A percentile compares a stretch with the other conserved stretches of the same genome.
These are phyloP conservation scores for Epistrophe eligans DNA, from an alignment of 2,888 invertebrate species.

Conservation along the genomic window DNA sequence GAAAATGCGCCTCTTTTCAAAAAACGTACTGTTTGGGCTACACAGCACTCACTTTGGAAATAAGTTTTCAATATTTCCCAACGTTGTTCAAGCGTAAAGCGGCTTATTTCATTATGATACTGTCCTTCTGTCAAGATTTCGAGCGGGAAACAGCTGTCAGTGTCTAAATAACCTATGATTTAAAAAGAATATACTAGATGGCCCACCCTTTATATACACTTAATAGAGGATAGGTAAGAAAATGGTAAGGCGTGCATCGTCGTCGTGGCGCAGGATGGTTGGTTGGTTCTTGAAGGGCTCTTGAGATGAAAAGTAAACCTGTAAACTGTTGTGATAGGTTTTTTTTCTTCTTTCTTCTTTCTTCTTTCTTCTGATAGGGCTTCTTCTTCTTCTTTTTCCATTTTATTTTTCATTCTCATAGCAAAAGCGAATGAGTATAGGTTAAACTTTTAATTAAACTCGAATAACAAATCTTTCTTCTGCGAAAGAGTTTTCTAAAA, in stretches of 20 bases:
- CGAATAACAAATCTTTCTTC: constrained; percentile 74
- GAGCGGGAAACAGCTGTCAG: too few relatives aligned
- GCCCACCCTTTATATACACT: neutral
- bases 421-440: constrained; percentile 59
- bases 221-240: constrained; percentile 22
- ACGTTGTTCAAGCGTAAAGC: too few relatives aligned
- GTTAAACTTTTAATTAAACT: constrained; percentile 76
- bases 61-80: too few relatives aligned
- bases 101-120: too few relatives aligned
- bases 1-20: too few relatives aligned
- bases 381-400: neutral
- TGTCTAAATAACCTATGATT: too few relatives aligned
- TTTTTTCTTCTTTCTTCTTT: constrained; percentile 1
- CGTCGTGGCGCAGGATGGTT: too few relatives aligned
- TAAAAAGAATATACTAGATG: too few relatives aligned
- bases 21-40: too few relatives aligned
- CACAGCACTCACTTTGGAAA: too few relatives aligned
- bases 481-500: constrained; percentile 55
- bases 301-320: constrained; percentile 70
- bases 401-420: constrained; percentile 18
- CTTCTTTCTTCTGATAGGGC: neutral
- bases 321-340: constrained; percentile 63
- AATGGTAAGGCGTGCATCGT: too few relatives aligned
- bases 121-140: too few relatives aligned
- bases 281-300: constrained; percentile 7